phyloP scores from a whole-genome alignment of 2,797 vertebrate genomes.

The Acanthornis magna region DNA sequence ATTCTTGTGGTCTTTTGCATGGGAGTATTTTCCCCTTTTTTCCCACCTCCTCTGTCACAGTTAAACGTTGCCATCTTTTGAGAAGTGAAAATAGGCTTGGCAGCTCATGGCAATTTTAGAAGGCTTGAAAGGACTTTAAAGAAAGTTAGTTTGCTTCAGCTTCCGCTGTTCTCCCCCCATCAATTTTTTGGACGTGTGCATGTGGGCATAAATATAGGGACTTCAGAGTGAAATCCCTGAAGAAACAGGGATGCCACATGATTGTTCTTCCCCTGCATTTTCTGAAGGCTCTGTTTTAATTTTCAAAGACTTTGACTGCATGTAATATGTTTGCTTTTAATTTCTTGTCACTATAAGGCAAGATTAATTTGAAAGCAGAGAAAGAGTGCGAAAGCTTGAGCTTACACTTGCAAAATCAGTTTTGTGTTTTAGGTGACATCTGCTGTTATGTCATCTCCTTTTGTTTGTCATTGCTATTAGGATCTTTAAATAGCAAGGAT shows the following conservation, averaged over 20 bases:
- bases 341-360: not conserved
- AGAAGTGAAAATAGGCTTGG: not conserved
- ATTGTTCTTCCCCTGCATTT: not conserved
- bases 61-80: not conserved
- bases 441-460: not conserved
- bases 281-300: not conserved
- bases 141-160: not conserved
- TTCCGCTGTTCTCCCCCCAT: not conserved
- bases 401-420: not conserved
- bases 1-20: not conserved
- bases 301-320: not conserved
- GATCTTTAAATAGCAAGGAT: not conserved
- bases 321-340: not conserved
- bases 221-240: not conserved
- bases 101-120: not conserved
- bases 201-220: not conserved
- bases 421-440: not conserved
- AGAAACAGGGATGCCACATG: not conserved
- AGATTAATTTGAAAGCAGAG: not conserved
- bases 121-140: not conserved
- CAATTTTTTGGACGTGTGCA: not conserved
- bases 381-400: not conserved
- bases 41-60: not conserved
- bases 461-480: not conserved
- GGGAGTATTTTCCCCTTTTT: rapidly evolving